Evolutionary conservation across 2,797 vertebrate species (phyloP).

Genomic region (Propithecus deckenii): DNA sequence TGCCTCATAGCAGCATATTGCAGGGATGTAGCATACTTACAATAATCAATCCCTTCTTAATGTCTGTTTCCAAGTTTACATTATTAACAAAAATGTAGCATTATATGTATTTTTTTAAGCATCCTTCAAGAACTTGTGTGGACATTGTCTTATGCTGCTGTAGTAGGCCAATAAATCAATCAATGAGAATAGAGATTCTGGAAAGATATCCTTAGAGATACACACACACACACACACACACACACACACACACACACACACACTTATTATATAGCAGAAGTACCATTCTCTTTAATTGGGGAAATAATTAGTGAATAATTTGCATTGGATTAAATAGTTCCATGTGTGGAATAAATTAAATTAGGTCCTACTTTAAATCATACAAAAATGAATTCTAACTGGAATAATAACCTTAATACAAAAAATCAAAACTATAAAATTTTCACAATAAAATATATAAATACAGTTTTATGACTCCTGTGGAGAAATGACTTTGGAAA

Average conservation of each 20-base stretch:
- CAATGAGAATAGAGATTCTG: neutral
- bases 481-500: neutral
- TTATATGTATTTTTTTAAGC: neutral
- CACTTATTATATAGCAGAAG: neutral
- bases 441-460: neutral
- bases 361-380: neutral
- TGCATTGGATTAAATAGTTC: neutral
- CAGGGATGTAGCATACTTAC: neutral
- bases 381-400: neutral
- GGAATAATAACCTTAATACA: neutral
- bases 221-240: neutral
- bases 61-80: neutral
- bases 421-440: neutral
- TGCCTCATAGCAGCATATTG: neutral
- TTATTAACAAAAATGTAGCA: neutral
- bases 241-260: too few relatives aligned
- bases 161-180: neutral
- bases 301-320: neutral
- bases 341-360: neutral
- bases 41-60: neutral
- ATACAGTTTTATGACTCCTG: neutral
- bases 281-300: neutral
- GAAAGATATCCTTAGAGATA: neutral
- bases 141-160: neutral
- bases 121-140: neutral